Conservation (phyloP, 2,797 vertebrate genomes). For the Pseudomugil tenellus region DNA sequence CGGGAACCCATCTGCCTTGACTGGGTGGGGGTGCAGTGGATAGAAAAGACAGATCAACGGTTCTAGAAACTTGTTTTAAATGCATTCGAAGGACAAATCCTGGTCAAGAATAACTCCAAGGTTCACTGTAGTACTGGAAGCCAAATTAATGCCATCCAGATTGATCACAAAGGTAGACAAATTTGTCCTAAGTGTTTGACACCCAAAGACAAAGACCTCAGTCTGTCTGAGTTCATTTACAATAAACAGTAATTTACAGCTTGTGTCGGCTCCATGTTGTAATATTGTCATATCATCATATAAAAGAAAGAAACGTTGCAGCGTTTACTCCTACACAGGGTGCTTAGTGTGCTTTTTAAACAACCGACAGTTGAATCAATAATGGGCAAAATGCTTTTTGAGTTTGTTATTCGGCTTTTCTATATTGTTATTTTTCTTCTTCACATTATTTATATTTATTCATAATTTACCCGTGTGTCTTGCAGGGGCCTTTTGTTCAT, state of each 20-base stretch:
- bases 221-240: too few species aligned
- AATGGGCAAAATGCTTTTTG: neutral
- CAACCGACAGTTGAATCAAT: neutral
- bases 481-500: neutral
- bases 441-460: conserved; percentile 5
- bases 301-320: neutral
- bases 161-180: too few species aligned
- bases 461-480: neutral
- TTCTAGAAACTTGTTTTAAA: too few species aligned
- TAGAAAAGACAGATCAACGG: too few species aligned
- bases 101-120: too few species aligned
- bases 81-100: too few species aligned
- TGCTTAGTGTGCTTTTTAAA: neutral
- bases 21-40: too few species aligned
- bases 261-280: neutral
- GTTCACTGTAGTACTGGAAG: too few species aligned
- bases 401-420: neutral
- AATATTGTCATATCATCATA: neutral
- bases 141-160: too few species aligned
- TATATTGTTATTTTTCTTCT: neutral
- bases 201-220: too few species aligned
- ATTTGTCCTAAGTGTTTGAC: too few species aligned
- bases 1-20: too few species aligned
- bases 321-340: conserved; percentile 1
- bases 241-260: neutral